A percentile compares a stretch with the other conserved stretches of the same genome.
These are phyloP conservation scores for Tineola bisselliella DNA, from an alignment of 2,888 invertebrate species.

Conservation along the genomic window DNA sequence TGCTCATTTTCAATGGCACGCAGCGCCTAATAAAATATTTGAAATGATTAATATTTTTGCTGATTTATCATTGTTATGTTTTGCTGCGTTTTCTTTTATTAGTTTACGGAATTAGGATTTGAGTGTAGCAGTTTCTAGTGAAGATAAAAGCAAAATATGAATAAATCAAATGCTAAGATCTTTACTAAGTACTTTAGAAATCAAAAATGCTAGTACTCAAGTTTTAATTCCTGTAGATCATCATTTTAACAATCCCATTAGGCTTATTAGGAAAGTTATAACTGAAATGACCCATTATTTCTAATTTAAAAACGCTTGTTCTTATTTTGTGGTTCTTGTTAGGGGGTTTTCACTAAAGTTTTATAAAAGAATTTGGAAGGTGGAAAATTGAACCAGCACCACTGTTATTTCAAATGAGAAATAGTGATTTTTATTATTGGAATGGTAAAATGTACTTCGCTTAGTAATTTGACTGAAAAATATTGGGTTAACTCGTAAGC, in stretches of 20 bases:
- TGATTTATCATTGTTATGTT: constrained; percentile 16
- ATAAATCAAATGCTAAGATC: too few relatives aligned
- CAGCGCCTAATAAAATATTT: neutral
- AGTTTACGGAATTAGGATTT: neutral
- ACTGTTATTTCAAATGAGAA: neutral
- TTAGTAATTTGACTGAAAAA: too few relatives aligned
- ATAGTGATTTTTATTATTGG: neutral
- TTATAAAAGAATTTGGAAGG: neutral
- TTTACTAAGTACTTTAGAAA: too few relatives aligned
- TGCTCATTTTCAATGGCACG: constrained; percentile 59
- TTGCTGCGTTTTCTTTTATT: constrained; percentile 22
- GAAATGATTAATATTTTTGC: constrained; percentile 3
- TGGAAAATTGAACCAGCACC: neutral
- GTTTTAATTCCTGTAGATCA: neutral
- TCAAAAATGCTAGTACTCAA: neutral
- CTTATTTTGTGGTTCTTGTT: neutral
- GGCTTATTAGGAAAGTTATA: neutral
- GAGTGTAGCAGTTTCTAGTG: too few relatives aligned
- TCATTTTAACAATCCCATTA: neutral
- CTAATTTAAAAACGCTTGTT: neutral
- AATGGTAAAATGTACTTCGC: neutral
- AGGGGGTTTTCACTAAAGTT: neutral
- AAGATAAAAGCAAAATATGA: too few relatives aligned
- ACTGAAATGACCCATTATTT: neutral
- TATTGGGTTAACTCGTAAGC: too few relatives aligned